phyloP scores from a whole-genome alignment of 2,888 invertebrate species.

The Cryptocephalus moraei region DNA sequence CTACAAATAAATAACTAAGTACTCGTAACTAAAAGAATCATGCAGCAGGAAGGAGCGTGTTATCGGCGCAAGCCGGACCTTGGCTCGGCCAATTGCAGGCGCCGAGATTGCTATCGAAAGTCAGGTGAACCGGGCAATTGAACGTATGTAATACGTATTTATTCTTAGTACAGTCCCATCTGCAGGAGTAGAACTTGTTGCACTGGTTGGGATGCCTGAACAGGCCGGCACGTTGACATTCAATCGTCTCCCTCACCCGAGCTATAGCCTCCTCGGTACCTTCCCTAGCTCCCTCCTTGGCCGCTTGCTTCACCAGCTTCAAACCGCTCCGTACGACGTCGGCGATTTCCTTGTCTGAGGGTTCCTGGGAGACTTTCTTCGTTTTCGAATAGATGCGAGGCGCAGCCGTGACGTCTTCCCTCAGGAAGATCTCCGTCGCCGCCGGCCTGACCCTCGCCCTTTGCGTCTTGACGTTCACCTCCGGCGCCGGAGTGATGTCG shows the following conservation, averaged over 20 bases:
- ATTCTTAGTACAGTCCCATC: slow-evolving; percentile 69
- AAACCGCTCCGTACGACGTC: slow-evolving; percentile 26
- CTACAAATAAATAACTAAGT: slow-evolving; percentile 1
- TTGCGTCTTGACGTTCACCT: slow-evolving; percentile 17
- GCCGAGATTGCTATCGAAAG: slow-evolving; percentile 63
- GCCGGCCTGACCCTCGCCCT: slow-evolving; percentile 16
- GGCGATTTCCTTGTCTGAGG: slow-evolving; percentile 21
- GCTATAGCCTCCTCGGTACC: slow-evolving; percentile 35
- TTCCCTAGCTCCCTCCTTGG: slow-evolving; percentile 26
- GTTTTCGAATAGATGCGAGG: background rate
- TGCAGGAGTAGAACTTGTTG: slow-evolving; percentile 73
- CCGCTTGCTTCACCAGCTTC: slow-evolving; percentile 28
- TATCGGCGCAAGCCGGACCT: slow-evolving; percentile 65
- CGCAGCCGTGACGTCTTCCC: slow-evolving; percentile 11
- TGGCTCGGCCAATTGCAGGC: slow-evolving; percentile 78
- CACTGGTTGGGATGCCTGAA: slow-evolving; percentile 67
- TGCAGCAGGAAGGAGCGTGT: slow-evolving; percentile 42
- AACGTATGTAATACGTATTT: slow-evolving; percentile 65
- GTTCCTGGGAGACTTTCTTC: slow-evolving; percentile 3
- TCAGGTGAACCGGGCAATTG: slow-evolving; percentile 68
- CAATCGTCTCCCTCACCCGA: slow-evolving; percentile 50
- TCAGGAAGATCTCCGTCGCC: slow-evolving; percentile 6
- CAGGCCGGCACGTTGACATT: slow-evolving; percentile 50
- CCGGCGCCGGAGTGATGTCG: slow-evolving; percentile 23
- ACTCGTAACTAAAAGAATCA: slow-evolving; percentile 11